A percentile compares a stretch with the other conserved stretches of the same genome.
Evolutionary conservation across 2,797 vertebrate genomes (phyloP).

Genomic region (Sylvia borin): DNA sequence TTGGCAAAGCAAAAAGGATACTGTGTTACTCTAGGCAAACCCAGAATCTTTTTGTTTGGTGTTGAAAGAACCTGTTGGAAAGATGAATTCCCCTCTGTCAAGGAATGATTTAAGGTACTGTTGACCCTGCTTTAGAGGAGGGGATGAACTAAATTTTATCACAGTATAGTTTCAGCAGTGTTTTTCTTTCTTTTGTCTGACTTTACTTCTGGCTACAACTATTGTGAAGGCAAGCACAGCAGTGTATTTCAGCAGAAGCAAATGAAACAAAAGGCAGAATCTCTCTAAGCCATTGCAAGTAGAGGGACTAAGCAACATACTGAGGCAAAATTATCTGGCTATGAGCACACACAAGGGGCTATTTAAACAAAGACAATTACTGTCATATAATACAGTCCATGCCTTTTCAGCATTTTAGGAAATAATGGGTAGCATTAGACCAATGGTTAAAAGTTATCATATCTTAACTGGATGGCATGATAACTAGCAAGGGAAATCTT

Average conservation of each 20-base stretch:
- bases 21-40: constrained; percentile 6
- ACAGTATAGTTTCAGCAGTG: not conserved
- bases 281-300: not conserved
- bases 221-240: not conserved
- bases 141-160: not conserved
- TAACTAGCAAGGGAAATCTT: not conserved
- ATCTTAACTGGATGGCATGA: not conserved
- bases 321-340: not conserved
- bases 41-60: constrained; percentile 4
- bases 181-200: not conserved
- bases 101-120: not conserved
- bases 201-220: not conserved
- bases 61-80: not conserved
- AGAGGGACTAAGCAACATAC: not conserved
- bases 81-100: not conserved
- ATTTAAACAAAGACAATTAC: not conserved
- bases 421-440: not conserved
- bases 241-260: not conserved
- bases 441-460: not conserved
- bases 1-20: not conserved
- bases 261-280: not conserved
- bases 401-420: not conserved
- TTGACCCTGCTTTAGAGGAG: not conserved
- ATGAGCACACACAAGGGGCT: not conserved
- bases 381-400: not conserved